phyloP scores from a whole-genome alignment of 2,888 invertebrate species.

The Gari tellinella region DNA sequence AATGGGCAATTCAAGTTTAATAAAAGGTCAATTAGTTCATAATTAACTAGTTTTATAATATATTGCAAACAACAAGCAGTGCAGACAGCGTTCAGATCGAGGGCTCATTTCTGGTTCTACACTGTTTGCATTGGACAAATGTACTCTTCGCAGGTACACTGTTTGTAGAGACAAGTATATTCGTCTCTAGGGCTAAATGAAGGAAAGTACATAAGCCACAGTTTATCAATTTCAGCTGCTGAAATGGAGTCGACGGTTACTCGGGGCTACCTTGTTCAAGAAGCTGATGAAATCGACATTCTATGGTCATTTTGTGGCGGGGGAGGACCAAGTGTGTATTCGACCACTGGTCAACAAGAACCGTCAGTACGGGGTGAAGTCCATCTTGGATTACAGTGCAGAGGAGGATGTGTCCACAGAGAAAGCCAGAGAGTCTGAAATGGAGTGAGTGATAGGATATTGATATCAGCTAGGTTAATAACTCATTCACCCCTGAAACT shows the following conservation, averaged over 20 bases:
- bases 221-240: conserved; percentile 80
- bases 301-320: conserved; percentile 99
- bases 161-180: no score
- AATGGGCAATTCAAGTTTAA: no score
- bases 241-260: conserved; percentile 90
- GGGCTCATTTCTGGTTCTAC: no score
- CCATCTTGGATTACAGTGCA: conserved; percentile 99
- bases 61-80: no score
- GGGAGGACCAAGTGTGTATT: conserved; percentile 93
- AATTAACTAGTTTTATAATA: no score
- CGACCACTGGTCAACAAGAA: conserved; percentile 86
- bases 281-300: conserved; percentile 96
- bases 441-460: conserved; percentile 90
- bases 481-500: no score
- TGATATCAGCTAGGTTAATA: no score
- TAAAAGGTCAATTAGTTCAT: no score
- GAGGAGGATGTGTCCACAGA: conserved; percentile 95
- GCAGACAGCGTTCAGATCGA: no score
- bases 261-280: conserved; percentile 94
- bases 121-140: no score
- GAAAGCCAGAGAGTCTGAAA: conserved; percentile 97
- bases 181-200: no score
- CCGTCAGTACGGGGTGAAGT: conserved; percentile 98
- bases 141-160: neutral
- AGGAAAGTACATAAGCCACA: no score